Conservation (phyloP, 2,113 vertebrate species). For the Corvus moneduloides region DNA sequence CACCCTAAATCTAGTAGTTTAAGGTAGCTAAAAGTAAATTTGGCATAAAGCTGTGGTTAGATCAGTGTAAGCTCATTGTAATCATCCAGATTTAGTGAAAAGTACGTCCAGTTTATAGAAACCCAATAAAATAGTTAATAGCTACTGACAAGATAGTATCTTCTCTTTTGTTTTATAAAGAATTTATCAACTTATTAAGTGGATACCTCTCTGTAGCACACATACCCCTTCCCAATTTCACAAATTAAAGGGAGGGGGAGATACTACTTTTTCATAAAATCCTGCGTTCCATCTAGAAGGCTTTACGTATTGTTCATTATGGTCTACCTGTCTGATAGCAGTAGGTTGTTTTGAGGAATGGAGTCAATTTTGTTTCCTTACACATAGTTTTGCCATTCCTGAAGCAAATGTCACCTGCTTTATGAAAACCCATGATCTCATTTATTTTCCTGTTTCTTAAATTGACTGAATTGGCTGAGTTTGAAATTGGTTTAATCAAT, state of each 20-base stretch:
- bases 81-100: neutral
- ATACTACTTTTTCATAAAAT: neutral
- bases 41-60: neutral
- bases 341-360: neutral
- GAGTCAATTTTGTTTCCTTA: neutral
- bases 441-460: neutral
- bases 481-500: neutral
- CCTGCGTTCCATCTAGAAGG: neutral
- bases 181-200: neutral
- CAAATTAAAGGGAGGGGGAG: neutral
- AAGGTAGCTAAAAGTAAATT: neutral
- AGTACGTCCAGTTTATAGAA: neutral
- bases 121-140: neutral
- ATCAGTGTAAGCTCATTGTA: neutral
- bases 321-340: neutral
- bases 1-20: neutral
- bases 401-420: neutral
- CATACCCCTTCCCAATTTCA: neutral
- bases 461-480: neutral
- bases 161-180: neutral
- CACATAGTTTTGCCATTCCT: neutral
- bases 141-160: neutral
- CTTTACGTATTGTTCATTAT: neutral
- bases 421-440: neutral
- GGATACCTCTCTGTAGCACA: fast-evolving